Evolutionary conservation across 1,140 invertebrate species (phyloP), one percentile per base, ranked within the genome.

Genomic region (Drosophila mauritiana): DNA sequence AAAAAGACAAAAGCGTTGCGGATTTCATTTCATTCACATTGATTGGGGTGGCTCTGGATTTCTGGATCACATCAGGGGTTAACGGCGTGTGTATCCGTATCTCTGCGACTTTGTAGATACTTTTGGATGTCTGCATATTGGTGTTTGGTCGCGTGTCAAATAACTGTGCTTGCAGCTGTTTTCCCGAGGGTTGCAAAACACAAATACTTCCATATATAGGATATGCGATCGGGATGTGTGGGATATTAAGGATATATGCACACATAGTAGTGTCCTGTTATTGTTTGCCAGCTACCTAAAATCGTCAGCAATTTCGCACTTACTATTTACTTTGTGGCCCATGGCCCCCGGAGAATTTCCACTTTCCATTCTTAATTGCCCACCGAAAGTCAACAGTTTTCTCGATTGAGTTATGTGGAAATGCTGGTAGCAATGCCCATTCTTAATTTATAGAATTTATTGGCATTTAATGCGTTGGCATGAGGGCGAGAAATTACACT

Each of bases 71-170:
- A 31, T 31, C 48, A 36, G 49, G 48, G 49, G 49, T 36, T 52
- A 52, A 52, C 54, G 20, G 59, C 54, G 62, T 54, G 63, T 51
- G 37, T 27, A 27, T 42, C 25, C 49, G 36, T 39, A 39, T 49
- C 20, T 78, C 52, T 63, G 65, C 62, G 54, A 74, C 73, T 55
- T 31, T 67, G 61, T 67, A 52, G 64, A 68, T 68, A 68, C 34
- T 68, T 67, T 62, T 22, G 61, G 20, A 13, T 48, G 31, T 31
- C 49, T 36, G 49, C 48, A 51, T 27, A 25, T 31, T 49, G 48
- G 34, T 75, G 56, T 40, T 57, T 72, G 65, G 39, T 84, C 81
- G 81, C 81, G 82, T 84, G 81, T 84, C 81, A 85, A 84, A 80
- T 84, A 84, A 80, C 81, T 83, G 12, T 37, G 64, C 64, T 67